Base-by-base conservation (phyloP, 1,140 invertebrate genomes). In the Brachionus calyciflorus region DNA sequence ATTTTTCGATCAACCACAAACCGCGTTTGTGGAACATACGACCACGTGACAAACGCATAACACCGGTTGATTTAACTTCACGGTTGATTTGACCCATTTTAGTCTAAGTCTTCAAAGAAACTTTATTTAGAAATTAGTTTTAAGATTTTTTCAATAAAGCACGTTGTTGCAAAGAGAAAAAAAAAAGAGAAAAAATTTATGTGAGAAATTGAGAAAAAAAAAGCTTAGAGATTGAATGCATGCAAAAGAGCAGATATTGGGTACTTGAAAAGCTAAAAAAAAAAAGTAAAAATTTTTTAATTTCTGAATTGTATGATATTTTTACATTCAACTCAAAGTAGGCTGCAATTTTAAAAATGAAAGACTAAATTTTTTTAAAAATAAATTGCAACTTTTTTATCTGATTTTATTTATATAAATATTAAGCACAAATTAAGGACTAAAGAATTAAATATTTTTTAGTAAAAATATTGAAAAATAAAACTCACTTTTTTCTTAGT, bases 1-100 rank as follows among this genome's bases (percentile, higher is more conserved):
- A 76, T 48, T 76, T 76, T 33, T 76, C 49, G 17, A 76, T 41
- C 7, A 41, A 44, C 49, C 49, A 76, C 1, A 76, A 46, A 33
- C 49, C 73, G 14, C 73, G 49, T 57, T 55, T 55, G 49, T 76
- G 73, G 49, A 76, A 76, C 73, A 76, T 76, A 40, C 73, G 73
- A 21, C 73, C 73, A 24, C 53, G 73, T 14, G 73, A 76, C 14
- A 76, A 30, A 33, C 73, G 73, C 73, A 76, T 76, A 28, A 76
- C 49, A 24, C 73, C 73, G n/a, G n/a, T 37, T 3, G 37, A 30
- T n/a, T 57, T 57, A 37, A 76, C 40, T 76, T 55, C 49, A 14
- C 37, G 73, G 28, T 76, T 76, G 21, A 73, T 73, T 33, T 30
- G 69, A 41, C 46, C 28, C 69, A 73, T 73, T 73, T 73, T 73